These are phyloP conservation scores for Pterocles burchelli DNA, from an alignment of 2,113 vertebrate species.

Conservation along the genomic window DNA sequence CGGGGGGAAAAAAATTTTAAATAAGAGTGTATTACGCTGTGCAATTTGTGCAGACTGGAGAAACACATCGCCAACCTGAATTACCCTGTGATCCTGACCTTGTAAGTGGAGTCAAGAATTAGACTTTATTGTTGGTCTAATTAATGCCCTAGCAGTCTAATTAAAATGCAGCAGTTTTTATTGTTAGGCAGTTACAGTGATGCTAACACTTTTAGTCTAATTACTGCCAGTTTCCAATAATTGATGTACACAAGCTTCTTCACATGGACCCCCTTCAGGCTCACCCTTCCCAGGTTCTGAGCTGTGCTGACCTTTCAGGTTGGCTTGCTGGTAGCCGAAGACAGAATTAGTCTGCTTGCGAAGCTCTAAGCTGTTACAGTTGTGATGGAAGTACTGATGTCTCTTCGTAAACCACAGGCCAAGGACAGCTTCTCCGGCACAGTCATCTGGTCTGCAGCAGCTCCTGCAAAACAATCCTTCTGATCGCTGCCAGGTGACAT, in stretches of 20 bases:
- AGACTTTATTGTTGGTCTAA: not conserved
- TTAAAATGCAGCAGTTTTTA: not conserved
- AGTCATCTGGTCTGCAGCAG: not conserved
- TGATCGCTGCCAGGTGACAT: not conserved
- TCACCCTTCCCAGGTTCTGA: not conserved
- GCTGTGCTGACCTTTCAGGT: not conserved
- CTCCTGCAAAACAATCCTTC: not conserved
- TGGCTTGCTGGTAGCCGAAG: not conserved
- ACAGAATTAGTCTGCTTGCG: not conserved
- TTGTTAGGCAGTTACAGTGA: not conserved
- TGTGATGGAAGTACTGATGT: not conserved
- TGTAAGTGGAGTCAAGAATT: not conserved
- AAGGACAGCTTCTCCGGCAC: not conserved
- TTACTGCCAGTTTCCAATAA: not conserved
- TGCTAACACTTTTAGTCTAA: not conserved
- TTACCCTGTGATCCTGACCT: not conserved
- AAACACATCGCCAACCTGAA: not conserved
- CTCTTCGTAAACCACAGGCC: not conserved
- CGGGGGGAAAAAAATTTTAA: not conserved
- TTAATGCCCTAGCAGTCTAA: not conserved
- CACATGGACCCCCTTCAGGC: too few relatives aligned
- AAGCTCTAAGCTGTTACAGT: not conserved
- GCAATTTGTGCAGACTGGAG: not conserved
- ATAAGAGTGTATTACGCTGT: not conserved
- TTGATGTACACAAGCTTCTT: not conserved